phyloP scores from a whole-genome alignment of 2,888 invertebrate genomes.

The Polyommatus icarus region DNA sequence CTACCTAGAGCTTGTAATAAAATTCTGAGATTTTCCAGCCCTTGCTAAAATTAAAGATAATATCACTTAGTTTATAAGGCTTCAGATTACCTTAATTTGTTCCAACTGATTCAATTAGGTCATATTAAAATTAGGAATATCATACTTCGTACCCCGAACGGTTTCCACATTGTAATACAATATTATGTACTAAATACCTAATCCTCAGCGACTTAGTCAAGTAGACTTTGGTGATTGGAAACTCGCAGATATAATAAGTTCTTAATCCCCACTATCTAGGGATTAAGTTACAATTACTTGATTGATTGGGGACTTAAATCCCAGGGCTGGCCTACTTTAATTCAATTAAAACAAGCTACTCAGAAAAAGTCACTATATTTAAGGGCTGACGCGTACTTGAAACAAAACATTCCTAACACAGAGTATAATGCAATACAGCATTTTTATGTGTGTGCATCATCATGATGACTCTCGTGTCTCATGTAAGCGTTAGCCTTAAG shows the following conservation, averaged over 20 bases:
- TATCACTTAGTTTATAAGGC: not conserved
- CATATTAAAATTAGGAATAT: too few relatives aligned
- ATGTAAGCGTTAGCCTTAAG: too few relatives aligned
- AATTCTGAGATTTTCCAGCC: not conserved
- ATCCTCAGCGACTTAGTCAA: not conserved
- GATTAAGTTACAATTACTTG: slow-evolving; percentile 16
- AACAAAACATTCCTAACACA: too few relatives aligned
- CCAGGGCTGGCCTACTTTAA: not conserved
- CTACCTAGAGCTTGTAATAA: not conserved
- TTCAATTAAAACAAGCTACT: not conserved
- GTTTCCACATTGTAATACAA: not conserved
- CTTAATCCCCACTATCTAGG: not conserved
- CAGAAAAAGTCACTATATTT: not conserved
- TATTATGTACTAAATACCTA: not conserved
- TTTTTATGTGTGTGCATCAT: too few relatives aligned
- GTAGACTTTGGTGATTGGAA: slow-evolving; percentile 8
- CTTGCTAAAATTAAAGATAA: not conserved
- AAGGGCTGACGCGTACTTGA: not conserved
- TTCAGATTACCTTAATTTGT: not conserved
- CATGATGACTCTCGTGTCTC: too few relatives aligned
- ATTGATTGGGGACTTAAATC: not conserved
- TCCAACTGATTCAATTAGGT: not conserved
- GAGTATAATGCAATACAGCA: too few relatives aligned
- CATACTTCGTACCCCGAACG: not conserved
- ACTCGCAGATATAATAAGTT: slow-evolving; percentile 2